Evolutionary conservation across 2,113 vertebrate genomes (phyloP), one percentile per base, ranked within the genome.

Genomic region (Lichenostomus cassidix): DNA sequence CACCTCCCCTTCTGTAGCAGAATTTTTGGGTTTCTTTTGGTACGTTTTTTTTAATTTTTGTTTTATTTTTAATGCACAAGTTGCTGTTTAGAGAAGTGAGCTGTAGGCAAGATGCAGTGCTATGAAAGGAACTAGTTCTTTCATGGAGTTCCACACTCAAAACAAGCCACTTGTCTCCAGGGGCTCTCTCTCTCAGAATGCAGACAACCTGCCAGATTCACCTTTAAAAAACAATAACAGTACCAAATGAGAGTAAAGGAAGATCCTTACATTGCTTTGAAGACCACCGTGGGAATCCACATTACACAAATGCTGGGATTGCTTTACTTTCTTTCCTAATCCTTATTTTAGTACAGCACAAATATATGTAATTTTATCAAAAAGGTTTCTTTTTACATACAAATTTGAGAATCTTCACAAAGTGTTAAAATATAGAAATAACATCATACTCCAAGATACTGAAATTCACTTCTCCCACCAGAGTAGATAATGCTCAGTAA

Each of bases 181-280:
- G 59, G 90, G 15, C 20, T 12, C 80, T 88, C 83, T 85, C 78
- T 70, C 78, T 83, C 1, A 20, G 88, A 94, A 95, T 90, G 83
- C 85, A 90, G 84, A 92, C 56, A 86, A 92, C 84, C 84, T 92
- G 87, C 91, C 95, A 83, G 84, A 87, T 91, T 94, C 94, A 96
- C 89, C 84, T 94, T 96, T 92, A 87, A 75, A 65, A 92, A 79
- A 78, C 87, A 91, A 41, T 35, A 92, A 91, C 73, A 76, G 77
- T 35, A 87, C 56, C 76, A 87, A 89, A 87, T 41, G 69, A 87
- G 65, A 84, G 64, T n/a, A 79, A 49, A 35, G 42, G 62, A 96
- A 89, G 85, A 89, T 74, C 60, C 86, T 95, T 59, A 44, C 2
- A 0, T 39, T 88, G 63, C 71, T 95, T 65, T 96, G 88, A 90